Percentiles rank a stretch among this genome's conserved stretches.
Evolutionary conservation across 2,888 invertebrate genomes (phyloP).

Genomic region (Limenitis arthemis): DNA sequence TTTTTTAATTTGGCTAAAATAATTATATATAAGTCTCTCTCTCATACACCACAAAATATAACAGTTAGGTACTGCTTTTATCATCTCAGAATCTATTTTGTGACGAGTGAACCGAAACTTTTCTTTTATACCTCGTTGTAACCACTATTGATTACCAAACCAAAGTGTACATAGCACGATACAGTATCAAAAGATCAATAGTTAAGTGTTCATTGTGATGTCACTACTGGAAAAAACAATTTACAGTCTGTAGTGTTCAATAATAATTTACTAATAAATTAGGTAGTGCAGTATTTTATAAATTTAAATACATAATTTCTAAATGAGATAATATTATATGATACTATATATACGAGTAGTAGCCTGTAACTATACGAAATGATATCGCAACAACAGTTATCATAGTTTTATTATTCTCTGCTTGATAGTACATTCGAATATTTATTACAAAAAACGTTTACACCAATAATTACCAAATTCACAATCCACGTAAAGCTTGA

Average conservation of each 20-base stretch:
- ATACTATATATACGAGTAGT: not conserved
- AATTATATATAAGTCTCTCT: too few species aligned
- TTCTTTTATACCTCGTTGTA: conserved; percentile 13
- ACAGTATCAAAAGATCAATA: not conserved
- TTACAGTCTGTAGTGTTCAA: too few species aligned
- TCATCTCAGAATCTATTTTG: not conserved
- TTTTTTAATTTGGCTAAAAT: too few species aligned
- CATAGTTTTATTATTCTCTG: not conserved
- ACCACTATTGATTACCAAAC: conserved; percentile 72
- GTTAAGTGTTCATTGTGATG: not conserved
- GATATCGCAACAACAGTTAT: not conserved
- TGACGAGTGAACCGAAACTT: conserved; percentile 5
- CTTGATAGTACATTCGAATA: not conserved
- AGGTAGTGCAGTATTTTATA: too few species aligned
- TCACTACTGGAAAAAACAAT: too few species aligned
- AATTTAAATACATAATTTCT: too few species aligned
- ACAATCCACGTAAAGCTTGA: too few species aligned
- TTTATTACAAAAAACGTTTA: too few species aligned
- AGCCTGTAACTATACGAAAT: not conserved
- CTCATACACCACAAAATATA: not conserved
- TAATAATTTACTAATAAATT: too few species aligned
- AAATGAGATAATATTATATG: not conserved
- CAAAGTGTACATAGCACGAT: not conserved
- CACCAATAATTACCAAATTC: too few species aligned
- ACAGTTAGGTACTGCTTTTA: not conserved